Base-by-base conservation (phyloP, 2,113 vertebrate species). In the Zeus faber region DNA sequence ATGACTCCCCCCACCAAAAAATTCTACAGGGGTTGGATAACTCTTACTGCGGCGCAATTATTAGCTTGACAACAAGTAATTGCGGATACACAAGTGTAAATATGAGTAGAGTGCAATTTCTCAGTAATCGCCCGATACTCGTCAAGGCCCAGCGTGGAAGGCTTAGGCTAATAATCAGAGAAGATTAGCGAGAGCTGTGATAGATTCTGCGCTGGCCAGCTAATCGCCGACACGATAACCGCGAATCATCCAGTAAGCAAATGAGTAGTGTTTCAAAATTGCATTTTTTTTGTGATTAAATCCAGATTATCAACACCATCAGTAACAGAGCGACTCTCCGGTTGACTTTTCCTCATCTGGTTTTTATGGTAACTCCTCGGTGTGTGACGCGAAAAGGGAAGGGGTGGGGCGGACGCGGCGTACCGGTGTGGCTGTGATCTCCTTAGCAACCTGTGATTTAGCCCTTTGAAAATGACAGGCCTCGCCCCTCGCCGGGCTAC, bases 81-180 rank as follows among this genome's bases (percentile, higher is more conserved):
- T 40, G 43, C 40, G 62, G 58, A 72, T 54, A 77, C 62, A 80
- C 67, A 67, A 75, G 69, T 68, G 75, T 49, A 69, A 78, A 79
- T 68, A 61, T 27, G 65, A 76, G 56, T 17, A 50, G 25, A 74
- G 55, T 10, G 43, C 68, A 62, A 72, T 82, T 82, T 85, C 62
- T 82, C 74, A 37, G 33, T 37, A 37, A 79, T 83, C 71, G 54
- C 60, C 49, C 29, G 21, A 47, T 49, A n/a, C 65, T 63, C 35
- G 44, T 72, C 70, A 63, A 67, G 17, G 51, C 73, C 76, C 73
- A 65, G 72, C 75, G 35, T 77, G 78, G 66, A 72, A 51, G 74
- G 77, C 80, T 87, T 82, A 82, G 72, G 73, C 77, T 85, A 83
- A 81, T 86, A 79, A 85, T 87, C 85, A 83, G 60, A 80, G 81